phyloP scores from a whole-genome alignment of 2,888 invertebrate species.

The Mongoloraphidia duomilia region DNA sequence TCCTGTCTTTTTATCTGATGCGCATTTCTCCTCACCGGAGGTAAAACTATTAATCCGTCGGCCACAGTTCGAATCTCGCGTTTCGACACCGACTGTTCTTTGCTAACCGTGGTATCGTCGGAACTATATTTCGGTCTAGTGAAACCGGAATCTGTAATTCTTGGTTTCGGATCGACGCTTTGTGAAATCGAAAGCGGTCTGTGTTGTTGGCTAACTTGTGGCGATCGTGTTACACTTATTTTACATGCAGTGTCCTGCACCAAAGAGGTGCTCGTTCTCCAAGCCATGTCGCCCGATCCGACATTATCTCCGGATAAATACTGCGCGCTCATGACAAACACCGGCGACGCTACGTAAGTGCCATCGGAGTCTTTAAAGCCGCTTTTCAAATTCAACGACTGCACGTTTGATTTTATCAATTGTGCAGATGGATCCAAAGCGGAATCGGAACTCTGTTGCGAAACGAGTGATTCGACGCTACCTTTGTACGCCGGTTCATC shows the following conservation, averaged over 20 bases:
- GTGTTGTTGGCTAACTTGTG: conserved; percentile 21
- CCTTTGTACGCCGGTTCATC: conserved; percentile 29
- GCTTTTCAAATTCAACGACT: not conserved
- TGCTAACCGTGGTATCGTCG: not conserved
- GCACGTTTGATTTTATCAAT: conserved; percentile 12
- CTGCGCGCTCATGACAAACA: conserved; percentile 14
- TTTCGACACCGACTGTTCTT: not conserved
- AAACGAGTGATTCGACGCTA: conserved; percentile 38
- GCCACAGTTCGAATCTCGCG: conserved; percentile 14
- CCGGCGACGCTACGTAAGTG: conserved; percentile 26
- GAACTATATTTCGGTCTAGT: not conserved
- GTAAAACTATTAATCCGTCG: conserved; percentile 34
- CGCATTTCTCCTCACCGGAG: conserved; percentile 36
- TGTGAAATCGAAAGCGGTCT: no score
- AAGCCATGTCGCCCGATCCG: not conserved
- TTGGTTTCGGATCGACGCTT: not conserved
- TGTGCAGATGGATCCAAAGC: conserved; percentile 20
- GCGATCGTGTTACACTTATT: conserved; percentile 22
- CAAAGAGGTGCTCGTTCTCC: not conserved
- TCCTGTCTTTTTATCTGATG: conserved; percentile 13
- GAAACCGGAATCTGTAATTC: not conserved
- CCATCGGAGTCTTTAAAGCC: conserved; percentile 19
- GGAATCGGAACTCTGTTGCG: conserved; percentile 34
- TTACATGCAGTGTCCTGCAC: conserved; percentile 19
- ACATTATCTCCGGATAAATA: not conserved